Evolutionary conservation across 2,888 invertebrate genomes (phyloP).

Genomic region (Drosophila falleni): DNA sequence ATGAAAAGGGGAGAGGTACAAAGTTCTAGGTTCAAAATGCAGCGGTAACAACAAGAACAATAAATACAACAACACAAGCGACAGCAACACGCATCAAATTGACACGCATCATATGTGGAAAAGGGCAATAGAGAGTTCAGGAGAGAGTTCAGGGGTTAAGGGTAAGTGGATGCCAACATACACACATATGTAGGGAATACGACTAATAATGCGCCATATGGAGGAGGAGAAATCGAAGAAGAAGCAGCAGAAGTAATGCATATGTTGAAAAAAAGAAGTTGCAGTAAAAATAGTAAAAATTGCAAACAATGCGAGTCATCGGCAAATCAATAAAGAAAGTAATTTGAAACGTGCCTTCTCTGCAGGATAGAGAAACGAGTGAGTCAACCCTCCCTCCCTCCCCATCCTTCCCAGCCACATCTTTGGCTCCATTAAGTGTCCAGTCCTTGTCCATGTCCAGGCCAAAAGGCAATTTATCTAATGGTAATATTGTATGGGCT

Average conservation of each 20-base stretch:
- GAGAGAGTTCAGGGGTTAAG: conserved; percentile 4
- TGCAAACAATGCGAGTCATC: conserved; percentile 76
- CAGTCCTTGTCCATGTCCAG: conserved; percentile 50
- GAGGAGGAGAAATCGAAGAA: background rate
- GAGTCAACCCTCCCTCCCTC: background rate
- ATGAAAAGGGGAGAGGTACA: conserved; percentile 9
- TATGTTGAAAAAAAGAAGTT: conserved; percentile 57
- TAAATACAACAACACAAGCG: background rate
- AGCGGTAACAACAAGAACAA: conserved; percentile 20
- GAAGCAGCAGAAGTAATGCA: conserved; percentile 49
- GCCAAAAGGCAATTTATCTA: conserved; percentile 77
- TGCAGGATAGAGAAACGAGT: conserved; percentile 22
- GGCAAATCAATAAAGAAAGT: conserved; percentile 80
- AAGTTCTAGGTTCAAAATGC: conserved; percentile 50
- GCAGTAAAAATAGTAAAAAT: conserved; percentile 41
- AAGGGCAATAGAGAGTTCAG: background rate
- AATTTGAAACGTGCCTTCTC: conserved; percentile 75
- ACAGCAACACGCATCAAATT: conserved; percentile 50
- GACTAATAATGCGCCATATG: conserved; percentile 36
- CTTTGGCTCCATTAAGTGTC: conserved; percentile 33
- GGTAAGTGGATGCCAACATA: conserved; percentile 18
- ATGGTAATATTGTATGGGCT: conserved; percentile 80
- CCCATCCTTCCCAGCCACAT: background rate
- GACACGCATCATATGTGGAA: conserved; percentile 57
- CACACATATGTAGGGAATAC: conserved; percentile 20